phyloP scores from a whole-genome alignment of 2,888 invertebrate genomes.

The Mesorhabditis spiculigera region DNA sequence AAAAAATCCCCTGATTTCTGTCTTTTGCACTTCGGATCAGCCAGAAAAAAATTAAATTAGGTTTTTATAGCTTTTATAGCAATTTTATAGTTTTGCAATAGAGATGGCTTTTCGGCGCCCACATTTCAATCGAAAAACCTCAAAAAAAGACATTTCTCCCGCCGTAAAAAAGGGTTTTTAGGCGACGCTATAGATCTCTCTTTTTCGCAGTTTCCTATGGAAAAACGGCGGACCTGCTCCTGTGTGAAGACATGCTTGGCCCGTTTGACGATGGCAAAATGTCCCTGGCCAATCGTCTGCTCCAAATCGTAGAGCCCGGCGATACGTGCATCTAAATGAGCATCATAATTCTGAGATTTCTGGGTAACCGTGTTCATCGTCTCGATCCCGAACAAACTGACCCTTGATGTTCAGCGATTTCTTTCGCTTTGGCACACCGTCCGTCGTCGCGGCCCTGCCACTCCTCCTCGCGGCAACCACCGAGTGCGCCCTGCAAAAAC shows the following conservation, averaged over 20 bases:
- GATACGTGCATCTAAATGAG: conserved; percentile 28
- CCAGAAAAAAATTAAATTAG: too few relatives aligned
- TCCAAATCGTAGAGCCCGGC: conserved; percentile 89
- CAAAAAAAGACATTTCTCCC: too few relatives aligned
- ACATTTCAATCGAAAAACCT: too few relatives aligned
- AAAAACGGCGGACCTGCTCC: conserved; percentile 76
- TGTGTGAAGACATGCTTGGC: conserved; percentile 98
- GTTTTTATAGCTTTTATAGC: too few relatives aligned
- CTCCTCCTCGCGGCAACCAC: neutral
- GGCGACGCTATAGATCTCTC: too few relatives aligned
- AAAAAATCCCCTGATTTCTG: too few relatives aligned
- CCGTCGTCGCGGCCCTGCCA: neutral
- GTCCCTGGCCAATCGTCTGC: conserved; percentile 93
- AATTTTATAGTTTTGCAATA: too few relatives aligned
- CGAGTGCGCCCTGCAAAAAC: too few relatives aligned
- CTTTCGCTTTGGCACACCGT: neutral
- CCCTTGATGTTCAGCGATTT: conserved; percentile 1
- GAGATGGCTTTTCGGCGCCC: too few relatives aligned
- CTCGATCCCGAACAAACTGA: neutral
- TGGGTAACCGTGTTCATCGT: neutral
- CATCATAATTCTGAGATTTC: neutral
- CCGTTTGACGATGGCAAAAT: conserved; percentile 95
- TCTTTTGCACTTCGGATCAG: too few relatives aligned
- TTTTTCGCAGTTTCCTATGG: neutral
- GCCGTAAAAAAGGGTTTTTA: too few relatives aligned